Conservation (phyloP, 2,113 vertebrate genomes). For the Morphnarchus princeps region DNA sequence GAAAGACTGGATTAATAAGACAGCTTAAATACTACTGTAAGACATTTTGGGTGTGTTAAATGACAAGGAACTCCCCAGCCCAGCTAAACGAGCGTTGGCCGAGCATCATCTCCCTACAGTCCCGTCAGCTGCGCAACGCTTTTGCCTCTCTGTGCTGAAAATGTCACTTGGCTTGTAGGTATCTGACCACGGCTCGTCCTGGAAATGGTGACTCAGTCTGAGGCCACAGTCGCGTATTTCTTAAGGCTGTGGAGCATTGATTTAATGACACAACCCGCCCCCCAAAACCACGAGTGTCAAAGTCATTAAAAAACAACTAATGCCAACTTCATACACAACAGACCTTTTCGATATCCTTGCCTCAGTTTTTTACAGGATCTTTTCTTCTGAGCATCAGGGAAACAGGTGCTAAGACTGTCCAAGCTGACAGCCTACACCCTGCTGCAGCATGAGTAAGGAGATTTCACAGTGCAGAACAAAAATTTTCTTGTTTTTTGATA, state of each 20-base stretch:
- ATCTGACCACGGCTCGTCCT: not conserved
- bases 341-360: not conserved
- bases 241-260: not conserved
- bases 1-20: not conserved
- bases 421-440: not conserved
- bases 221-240: not conserved
- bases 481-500: not conserved
- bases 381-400: not conserved
- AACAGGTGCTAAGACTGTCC: not conserved
- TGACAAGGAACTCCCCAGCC: not conserved
- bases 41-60: not conserved
- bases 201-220: not conserved
- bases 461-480: not conserved
- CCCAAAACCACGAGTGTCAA: fast-evolving
- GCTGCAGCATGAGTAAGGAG: not conserved
- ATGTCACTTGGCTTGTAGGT: not conserved
- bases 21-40: not conserved
- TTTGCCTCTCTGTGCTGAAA: not conserved
- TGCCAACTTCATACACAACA: not conserved
- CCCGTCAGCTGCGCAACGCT: not conserved
- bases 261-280: not conserved
- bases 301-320: not conserved
- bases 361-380: not conserved
- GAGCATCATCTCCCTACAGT: not conserved
- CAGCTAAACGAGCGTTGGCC: not conserved